A percentile compares a stretch with the other conserved stretches of the same genome.
These are phyloP conservation scores for Pygmarrhopalites habei DNA, from an alignment of 1,140 invertebrate genomes.

Conservation along the genomic window DNA sequence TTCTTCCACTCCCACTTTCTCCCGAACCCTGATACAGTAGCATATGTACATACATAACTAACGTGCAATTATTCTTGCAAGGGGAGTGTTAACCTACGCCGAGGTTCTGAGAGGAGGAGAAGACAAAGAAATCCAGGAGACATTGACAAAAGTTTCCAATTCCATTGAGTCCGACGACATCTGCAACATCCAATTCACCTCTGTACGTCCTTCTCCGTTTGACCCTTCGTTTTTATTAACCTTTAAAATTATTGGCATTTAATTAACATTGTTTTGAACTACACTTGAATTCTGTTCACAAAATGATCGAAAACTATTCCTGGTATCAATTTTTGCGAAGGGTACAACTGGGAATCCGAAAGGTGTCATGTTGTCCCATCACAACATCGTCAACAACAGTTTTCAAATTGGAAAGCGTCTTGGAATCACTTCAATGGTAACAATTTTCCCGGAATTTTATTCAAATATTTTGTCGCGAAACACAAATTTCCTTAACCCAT, in stretches of 20 bases:
- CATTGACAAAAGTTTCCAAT: background rate
- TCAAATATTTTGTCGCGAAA: no score
- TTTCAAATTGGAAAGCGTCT: constrained; percentile 39
- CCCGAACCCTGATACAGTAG: no score
- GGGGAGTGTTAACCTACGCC: constrained; percentile 22
- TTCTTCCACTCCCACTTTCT: no score
- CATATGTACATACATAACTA: no score
- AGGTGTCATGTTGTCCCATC: constrained; percentile 73
- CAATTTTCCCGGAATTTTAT: no score
- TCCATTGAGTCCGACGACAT: constrained; percentile 34
- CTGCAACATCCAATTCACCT: constrained; percentile 39
- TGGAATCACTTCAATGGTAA: constrained; percentile 15
- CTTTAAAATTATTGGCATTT: no score
- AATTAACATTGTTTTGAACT: no score
- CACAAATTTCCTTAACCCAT: no score
- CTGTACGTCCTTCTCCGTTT: constrained; percentile 19
- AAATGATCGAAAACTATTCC: no score
- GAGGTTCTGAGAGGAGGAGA: constrained; percentile 20
- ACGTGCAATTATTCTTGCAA: constrained; percentile 12
- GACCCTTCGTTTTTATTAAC: background rate
- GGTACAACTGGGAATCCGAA: constrained; percentile 75
- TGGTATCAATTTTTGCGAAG: constrained; percentile 43
- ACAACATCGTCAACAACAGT: constrained; percentile 78
- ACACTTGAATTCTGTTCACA: no score
- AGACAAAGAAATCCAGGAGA: background rate